A percentile compares a stretch with the other conserved stretches of the same genome.
Conservation (phyloP, 2,888 invertebrate species). For the Xestoiulus laeticollis region DNA sequence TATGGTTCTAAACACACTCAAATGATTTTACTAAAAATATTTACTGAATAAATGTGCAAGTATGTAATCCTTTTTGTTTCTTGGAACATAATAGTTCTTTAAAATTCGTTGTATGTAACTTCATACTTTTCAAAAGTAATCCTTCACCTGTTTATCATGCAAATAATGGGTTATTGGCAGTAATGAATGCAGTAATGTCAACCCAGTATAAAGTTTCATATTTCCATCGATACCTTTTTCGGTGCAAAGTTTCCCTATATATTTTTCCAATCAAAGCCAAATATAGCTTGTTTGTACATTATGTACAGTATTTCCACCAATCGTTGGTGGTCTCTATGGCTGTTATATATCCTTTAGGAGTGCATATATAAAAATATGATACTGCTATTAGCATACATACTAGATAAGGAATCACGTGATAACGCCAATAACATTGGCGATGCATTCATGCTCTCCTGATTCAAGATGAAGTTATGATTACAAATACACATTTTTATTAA, state of each 20-base stretch:
- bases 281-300: neutral
- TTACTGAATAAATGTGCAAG: too few relatives aligned
- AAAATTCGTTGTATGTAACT: too few relatives aligned
- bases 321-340: neutral
- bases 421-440: slow-evolving; percentile 2
- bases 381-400: neutral
- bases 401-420: neutral
- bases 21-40: too few relatives aligned
- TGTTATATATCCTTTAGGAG: neutral
- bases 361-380: neutral
- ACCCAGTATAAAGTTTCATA: neutral
- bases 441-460: slow-evolving; percentile 13
- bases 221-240: neutral
- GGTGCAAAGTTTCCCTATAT: neutral
- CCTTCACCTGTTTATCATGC: neutral
- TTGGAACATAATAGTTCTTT: too few relatives aligned
- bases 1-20: too few relatives aligned
- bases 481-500: neutral
- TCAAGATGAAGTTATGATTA: slow-evolving; percentile 20
- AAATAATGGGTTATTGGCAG: neutral
- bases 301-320: neutral
- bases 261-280: slow-evolving; percentile 2
- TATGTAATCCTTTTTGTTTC: too few relatives aligned
- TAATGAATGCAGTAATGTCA: neutral
- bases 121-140: neutral